These are phyloP conservation scores for Temnopleurus reevesii DNA, from an alignment of 53 echinoderm and acorn worm species.

Conservation along the genomic window DNA sequence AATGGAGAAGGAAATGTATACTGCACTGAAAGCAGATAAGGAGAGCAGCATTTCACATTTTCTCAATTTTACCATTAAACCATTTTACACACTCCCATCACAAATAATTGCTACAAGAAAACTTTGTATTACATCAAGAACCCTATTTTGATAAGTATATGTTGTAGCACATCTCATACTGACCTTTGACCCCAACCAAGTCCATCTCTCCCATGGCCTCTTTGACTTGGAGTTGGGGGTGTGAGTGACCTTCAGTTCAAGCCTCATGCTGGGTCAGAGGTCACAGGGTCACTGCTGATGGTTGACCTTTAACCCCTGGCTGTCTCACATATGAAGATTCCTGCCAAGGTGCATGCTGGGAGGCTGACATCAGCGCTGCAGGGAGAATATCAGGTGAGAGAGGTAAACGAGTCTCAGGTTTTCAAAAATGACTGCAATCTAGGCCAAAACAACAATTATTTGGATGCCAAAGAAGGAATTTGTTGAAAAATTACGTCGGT, in stretches of 20 bases:
- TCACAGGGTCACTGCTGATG: not conserved
- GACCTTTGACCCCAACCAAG: slow-evolving; percentile 87
- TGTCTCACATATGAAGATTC: not conserved
- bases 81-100: too few relatives aligned
- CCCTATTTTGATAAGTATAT: too few relatives aligned
- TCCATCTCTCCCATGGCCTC: slow-evolving; percentile 77
- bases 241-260: slow-evolving; percentile 81
- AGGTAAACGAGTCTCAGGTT: not conserved
- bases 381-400: not conserved
- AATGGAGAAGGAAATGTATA: too few relatives aligned
- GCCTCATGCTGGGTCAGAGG: slow-evolving; percentile 71
- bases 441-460: too few relatives aligned
- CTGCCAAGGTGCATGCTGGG: not conserved
- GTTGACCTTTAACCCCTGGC: not conserved
- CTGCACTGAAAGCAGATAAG: too few relatives aligned
- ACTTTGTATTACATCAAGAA: too few relatives aligned
- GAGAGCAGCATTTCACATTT: too few relatives aligned
- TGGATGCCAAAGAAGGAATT: too few relatives aligned
- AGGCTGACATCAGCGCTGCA: not conserved
- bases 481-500: too few relatives aligned
- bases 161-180: not conserved
- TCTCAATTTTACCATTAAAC: too few relatives aligned
- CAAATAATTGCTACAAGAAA: too few relatives aligned
- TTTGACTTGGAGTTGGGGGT: slow-evolving; percentile 90
- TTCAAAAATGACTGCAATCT: too few relatives aligned